phyloP scores from a whole-genome alignment of 2,113 vertebrate species.

The Charadrius vociferus region DNA sequence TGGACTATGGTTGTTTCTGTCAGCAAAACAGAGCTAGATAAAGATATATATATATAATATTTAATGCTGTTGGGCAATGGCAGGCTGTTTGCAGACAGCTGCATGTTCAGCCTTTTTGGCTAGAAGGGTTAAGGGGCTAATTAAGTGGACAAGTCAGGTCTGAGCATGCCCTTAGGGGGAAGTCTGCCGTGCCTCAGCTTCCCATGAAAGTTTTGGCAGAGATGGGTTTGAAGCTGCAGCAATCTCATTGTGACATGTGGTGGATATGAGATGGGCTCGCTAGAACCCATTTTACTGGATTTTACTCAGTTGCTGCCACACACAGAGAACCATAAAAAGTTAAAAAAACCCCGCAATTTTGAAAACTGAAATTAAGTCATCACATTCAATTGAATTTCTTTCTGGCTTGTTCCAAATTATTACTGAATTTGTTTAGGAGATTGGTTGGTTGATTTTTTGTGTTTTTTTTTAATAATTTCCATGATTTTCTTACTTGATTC shows the following conservation, averaged over 20 bases:
- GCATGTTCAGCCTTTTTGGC: conserved; percentile 38
- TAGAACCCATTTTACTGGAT: not conserved
- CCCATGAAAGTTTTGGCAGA: not conserved
- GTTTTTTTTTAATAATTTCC: not conserved
- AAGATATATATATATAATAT: not conserved
- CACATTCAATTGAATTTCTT: not conserved
- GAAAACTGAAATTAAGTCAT: conserved; percentile 5
- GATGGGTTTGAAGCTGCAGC: not conserved
- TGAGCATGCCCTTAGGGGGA: not conserved
- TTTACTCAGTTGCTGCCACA: not conserved
- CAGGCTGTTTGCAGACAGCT: conserved; percentile 14
- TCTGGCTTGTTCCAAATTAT: not conserved
- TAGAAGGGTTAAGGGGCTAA: conserved; percentile 54
- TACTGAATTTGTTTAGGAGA: not conserved
- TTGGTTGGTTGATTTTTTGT: not conserved
- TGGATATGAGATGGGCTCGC: not conserved
- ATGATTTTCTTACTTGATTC: conserved; percentile 1
- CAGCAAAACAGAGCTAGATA: conserved; percentile 48
- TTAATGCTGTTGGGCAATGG: conserved; percentile 17
- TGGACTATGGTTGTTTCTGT: not conserved
- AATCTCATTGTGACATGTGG: not conserved
- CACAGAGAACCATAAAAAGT: conserved; percentile 8
- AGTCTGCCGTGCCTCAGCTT: not conserved
- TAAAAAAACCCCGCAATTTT: not conserved
- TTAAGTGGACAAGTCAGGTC: conserved; percentile 55